Evolutionary conservation across 2,888 invertebrate genomes (phyloP).

Genomic region (Tenthredo scrophulariae): DNA sequence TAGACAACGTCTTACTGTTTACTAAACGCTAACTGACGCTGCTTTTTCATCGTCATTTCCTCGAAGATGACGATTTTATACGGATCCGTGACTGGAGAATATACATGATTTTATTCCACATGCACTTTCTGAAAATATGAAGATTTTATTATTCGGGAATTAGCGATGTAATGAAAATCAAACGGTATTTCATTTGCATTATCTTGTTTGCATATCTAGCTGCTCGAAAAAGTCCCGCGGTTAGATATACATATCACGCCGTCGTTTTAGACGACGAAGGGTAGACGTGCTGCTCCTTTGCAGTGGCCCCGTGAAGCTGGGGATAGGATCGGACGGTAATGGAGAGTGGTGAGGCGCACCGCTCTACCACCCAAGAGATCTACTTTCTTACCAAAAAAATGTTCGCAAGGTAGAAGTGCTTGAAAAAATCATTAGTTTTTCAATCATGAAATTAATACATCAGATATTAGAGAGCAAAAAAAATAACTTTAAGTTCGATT

Average conservation of each 20-base stretch:
- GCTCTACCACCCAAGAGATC: background rate
- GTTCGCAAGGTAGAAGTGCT: background rate
- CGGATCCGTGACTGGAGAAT: background rate
- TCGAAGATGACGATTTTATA: too few relatives aligned
- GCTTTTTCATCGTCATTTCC: too few relatives aligned
- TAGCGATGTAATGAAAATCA: background rate
- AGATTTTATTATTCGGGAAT: background rate
- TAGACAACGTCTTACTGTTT: too few relatives aligned
- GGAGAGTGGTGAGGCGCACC: too few relatives aligned
- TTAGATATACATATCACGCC: background rate
- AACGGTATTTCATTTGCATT: background rate
- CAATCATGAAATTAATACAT: background rate
- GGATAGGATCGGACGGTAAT: background rate
- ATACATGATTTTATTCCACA: background rate
- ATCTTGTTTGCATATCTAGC: background rate
- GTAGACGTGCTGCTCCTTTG: background rate
- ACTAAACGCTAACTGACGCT: too few relatives aligned
- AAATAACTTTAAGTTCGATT: background rate
- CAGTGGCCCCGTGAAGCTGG: background rate
- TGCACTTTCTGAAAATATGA: background rate
- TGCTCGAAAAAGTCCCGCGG: background rate
- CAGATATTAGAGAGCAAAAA: background rate
- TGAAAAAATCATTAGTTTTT: background rate
- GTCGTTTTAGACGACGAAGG: background rate
- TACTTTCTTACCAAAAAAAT: background rate